Evolutionary conservation across 2,113 vertebrate genomes (phyloP), one percentile per base, ranked within the genome.

Genomic region (Callipepla squamata): DNA sequence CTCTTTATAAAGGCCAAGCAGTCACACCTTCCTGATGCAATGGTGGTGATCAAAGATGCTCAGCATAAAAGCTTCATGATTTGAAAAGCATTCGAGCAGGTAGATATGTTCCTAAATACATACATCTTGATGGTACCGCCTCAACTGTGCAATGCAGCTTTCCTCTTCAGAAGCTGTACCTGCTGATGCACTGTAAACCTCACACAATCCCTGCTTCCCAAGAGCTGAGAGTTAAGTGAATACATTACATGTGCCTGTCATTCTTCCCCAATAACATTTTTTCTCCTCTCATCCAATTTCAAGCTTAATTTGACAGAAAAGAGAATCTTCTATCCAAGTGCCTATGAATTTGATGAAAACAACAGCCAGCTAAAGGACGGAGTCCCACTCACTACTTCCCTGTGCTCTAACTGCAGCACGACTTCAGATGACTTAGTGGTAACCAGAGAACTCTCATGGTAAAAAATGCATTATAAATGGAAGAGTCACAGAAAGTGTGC

Each of bases 221-320:
- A 75, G 88, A 94, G 59, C 61, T 40, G 51, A 89, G 48, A 85
- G 42, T 26, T 74, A 91, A 62, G 18, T 38, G 75, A 90, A 86
- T 66, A 67, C 8, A 59, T 77, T 80, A 77, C 17, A 7, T 34
- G n/a, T 55, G 50, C 59, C 79, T 85, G 58, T 47, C 85, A 59
- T 83, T 90, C 79, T 85, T 47, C 40, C 51, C 38, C 61, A 77
- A 23, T 62, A 91, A 59, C 3, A 1, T 28, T 81, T 51, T 70
- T 85, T 81, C 23, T n/a, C 53, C 47, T 79, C 55, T 77, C 72
- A 84, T 73, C 16, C 69, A 85, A 70, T 84, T 94, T 85, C 77
- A 95, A 91, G 50, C 55, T 86, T 72, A 38, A 40, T 57, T 90
- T 80, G 83, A 80, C 73, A 95, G 68, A 63, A 83, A 83, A 73